A percentile compares a stretch with the other conserved stretches of the same genome.
These are phyloP conservation scores for Phataginus tetradactyla DNA, from an alignment of 2,797 vertebrate species.

Conservation along the genomic window DNA sequence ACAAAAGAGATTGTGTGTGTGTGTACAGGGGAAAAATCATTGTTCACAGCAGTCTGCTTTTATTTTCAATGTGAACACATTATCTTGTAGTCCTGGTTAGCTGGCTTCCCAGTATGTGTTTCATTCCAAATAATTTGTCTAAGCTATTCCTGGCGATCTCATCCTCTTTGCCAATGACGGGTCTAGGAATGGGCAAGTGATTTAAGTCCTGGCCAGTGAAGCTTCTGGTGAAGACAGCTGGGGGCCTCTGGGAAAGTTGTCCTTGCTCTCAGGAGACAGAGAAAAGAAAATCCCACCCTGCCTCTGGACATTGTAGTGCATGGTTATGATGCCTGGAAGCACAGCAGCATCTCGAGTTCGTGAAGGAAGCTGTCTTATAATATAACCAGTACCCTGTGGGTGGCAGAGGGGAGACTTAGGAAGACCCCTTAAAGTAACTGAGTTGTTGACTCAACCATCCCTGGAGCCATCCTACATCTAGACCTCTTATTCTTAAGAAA, in stretches of 20 bases:
- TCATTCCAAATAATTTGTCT: not conserved
- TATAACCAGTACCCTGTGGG: no score
- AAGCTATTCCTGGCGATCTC: not conserved
- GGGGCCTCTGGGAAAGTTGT: not conserved
- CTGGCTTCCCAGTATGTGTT: not conserved
- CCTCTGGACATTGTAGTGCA: not conserved
- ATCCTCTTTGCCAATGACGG: not conserved
- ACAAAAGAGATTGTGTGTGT: not conserved
- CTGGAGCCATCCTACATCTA: not conserved
- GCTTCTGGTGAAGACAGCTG: not conserved
- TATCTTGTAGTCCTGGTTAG: not conserved
- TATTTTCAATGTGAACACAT: not conserved
- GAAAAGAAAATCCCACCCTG: not conserved
- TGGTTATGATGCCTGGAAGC: not conserved
- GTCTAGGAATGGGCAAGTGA: not conserved
- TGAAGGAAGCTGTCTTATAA: not conserved
- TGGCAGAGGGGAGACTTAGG: not conserved
- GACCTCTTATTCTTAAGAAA: not conserved
- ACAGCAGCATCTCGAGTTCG: not conserved
- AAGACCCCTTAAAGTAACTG: not conserved
- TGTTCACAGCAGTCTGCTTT: not conserved
- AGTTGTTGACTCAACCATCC: no score
- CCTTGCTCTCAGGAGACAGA: not conserved
- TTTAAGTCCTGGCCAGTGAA: not conserved
- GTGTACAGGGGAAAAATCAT: not conserved